Evolutionary conservation across 2,888 invertebrate genomes (phyloP).

Genomic region (Brachylomia viminalis): DNA sequence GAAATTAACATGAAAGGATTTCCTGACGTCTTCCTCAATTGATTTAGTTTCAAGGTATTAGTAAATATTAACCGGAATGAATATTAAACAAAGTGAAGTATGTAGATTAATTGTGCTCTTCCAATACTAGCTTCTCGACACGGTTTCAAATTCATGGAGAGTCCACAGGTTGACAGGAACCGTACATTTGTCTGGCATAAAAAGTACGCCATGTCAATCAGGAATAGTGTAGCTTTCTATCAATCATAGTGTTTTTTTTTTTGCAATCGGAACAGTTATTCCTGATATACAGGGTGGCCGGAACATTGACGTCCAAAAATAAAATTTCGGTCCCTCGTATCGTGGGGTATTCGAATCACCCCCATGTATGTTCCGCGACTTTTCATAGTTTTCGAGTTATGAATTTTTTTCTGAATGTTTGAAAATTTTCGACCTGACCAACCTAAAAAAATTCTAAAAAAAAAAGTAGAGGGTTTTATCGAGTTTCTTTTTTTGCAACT

Average conservation of each 20-base stretch:
- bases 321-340: no score
- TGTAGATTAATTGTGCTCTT: constrained; percentile 2
- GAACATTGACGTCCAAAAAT: no score
- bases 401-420: no score
- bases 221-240: background rate
- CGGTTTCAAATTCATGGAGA: background rate
- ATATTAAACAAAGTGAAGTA: constrained; percentile 10
- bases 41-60: constrained; percentile 44
- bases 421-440: no score
- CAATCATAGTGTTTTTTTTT: background rate
- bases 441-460: no score
- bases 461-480: no score
- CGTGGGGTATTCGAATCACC: no score
- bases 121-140: background rate
- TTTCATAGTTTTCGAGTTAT: no score
- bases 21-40: constrained; percentile 45
- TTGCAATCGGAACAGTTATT: background rate
- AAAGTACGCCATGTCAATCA: background rate
- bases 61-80: constrained; percentile 20
- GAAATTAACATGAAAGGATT: constrained; percentile 50
- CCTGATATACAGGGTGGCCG: no score
- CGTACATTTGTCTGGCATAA: background rate
- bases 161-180: background rate
- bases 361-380: no score
- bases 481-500: no score